A percentile compares a stretch with the other conserved stretches of the same genome.
These are phyloP conservation scores for Drosophila ananassae DNA, from an alignment of 1,140 invertebrate genomes.

Conservation along the genomic window DNA sequence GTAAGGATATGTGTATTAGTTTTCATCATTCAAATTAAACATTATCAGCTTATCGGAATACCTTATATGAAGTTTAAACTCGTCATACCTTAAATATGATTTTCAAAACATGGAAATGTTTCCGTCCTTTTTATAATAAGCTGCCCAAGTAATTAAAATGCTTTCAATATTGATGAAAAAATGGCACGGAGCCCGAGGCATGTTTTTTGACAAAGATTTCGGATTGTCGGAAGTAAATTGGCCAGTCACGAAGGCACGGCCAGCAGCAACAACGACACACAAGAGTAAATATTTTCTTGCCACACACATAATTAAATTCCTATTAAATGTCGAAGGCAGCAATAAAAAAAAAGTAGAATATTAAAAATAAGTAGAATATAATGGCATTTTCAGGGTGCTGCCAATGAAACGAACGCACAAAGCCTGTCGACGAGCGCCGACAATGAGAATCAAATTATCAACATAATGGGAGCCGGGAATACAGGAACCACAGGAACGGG, in stretches of 20 bases:
- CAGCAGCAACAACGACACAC: not conserved
- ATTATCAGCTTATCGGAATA: too few species aligned
- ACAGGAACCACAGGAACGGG: not conserved
- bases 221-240: conserved; percentile 9
- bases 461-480: conserved; percentile 32
- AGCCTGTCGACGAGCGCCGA: conserved; percentile 12
- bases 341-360: conserved; percentile 36
- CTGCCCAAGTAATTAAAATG: conserved; percentile 26
- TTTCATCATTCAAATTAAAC: too few species aligned
- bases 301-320: conserved; percentile 51
- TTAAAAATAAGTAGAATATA: conserved; percentile 46
- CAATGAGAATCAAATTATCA: conserved; percentile 53
- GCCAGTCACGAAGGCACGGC: conserved; percentile 16
- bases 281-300: conserved; percentile 19
- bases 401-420: conserved; percentile 25
- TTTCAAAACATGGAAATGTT: too few species aligned
- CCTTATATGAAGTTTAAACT: too few species aligned
- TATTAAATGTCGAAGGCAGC: conserved; percentile 38
- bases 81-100: too few species aligned
- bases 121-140: not conserved
- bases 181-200: not conserved
- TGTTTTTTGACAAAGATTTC: conserved; percentile 19
- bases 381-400: conserved; percentile 34
- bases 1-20: too few species aligned
- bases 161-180: not conserved